phyloP scores from a whole-genome alignment of 2,888 invertebrate species.

The Lydus trimaculatus region DNA sequence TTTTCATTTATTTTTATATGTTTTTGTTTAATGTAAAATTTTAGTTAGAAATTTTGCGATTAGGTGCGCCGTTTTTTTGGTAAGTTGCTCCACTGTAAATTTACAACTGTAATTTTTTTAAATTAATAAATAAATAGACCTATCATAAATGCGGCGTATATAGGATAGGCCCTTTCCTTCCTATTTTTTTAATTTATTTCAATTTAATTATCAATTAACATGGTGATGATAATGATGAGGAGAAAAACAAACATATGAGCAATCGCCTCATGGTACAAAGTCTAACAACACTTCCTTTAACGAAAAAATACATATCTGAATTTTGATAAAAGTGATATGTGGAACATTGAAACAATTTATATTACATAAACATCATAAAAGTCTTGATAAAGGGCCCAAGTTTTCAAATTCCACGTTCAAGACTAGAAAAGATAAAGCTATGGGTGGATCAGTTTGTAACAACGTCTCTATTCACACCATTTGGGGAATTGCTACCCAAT shows the following conservation, averaged over 20 bases:
- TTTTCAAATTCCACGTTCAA: not conserved
- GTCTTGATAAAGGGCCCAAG: not conserved
- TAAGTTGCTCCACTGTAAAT: conserved; percentile 44
- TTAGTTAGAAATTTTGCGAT: conserved; percentile 27
- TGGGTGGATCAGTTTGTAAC: not conserved
- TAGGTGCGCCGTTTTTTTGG: conserved; percentile 43
- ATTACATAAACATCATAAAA: too few relatives aligned
- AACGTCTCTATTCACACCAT: not conserved
- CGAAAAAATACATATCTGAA: not conserved
- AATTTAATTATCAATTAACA: conserved; percentile 5
- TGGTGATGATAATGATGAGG: not conserved
- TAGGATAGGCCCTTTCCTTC: conserved; percentile 51
- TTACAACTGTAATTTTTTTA: conserved; percentile 35
- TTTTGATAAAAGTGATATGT: not conserved
- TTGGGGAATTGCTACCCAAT: not conserved
- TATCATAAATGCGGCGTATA: conserved; percentile 46
- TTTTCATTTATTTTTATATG: not conserved
- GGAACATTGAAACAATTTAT: too few relatives aligned
- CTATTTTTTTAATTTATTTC: conserved; percentile 21
- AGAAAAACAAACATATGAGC: not conserved
- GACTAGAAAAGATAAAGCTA: not conserved
- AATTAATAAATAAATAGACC: conserved; percentile 45
- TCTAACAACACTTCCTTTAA: not conserved
- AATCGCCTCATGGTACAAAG: not conserved
- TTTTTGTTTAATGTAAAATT: conserved; percentile 13